Base-by-base conservation (phyloP, 2,113 vertebrate species). In the Malurus elegans region DNA sequence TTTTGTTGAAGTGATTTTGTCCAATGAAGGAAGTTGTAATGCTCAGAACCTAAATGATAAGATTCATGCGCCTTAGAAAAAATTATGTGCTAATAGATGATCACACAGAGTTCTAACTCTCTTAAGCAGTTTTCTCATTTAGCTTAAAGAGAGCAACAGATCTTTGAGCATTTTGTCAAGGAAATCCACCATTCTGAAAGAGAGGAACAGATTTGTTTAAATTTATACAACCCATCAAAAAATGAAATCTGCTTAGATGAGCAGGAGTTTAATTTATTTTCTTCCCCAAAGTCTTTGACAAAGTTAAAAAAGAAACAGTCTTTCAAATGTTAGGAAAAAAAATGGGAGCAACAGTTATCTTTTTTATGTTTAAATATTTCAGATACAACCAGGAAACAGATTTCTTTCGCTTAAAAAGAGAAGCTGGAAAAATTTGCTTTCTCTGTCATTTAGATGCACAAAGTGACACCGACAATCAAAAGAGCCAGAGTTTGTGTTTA, bases 131-230 rank as follows among this genome's bases (percentile, higher is more conserved):
- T 81, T 85, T 47, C 31, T 62, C 20, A 38, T 24, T 38, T 47
- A 83, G 18, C 76, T 88, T 94, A 94, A 97, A 97, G 93, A 96
- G 96, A 97, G 82, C 96, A 98, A 92, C 60, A 86, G 34, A 91
- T 95, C 91, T 94, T 95, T 84, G 73, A 95, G 83, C 92, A 95
- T 96, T 97, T 96, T 92, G 95, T 93, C 94, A 97, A 96, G 95
- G 91, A 95, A 97, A 96, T 44, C 78, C 29, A 96, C 60, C 69
- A 66, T 91, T 64, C 93, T 95, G 84, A 93, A 97, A 95, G 69
- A 95, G 44, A 97, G 38, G 82, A 96, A 97, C 97, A 98, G 97
- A 98, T 98, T 97, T 98, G 96, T 98, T 98, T 97, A 93, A 95
- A 95, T 92, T 65, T 95, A 91, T 93, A 94, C 70, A 96, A 90